Conservation (phyloP, 2,888 invertebrate species). For the Heteropelma amictum region DNA sequence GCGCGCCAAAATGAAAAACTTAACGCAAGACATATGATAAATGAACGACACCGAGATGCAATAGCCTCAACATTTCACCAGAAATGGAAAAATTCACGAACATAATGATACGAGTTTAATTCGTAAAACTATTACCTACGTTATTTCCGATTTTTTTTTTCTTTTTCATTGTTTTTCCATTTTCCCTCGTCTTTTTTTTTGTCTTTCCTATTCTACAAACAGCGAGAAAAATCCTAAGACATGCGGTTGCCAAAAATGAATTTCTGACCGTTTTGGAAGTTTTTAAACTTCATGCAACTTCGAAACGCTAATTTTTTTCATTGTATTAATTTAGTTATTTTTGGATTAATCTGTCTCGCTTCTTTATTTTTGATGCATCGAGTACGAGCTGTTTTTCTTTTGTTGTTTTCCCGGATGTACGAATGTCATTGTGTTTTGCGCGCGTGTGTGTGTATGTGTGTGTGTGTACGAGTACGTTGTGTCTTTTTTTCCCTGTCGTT, state of each 20-base stretch:
- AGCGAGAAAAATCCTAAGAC: constrained; percentile 77
- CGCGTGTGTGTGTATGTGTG: too few relatives aligned
- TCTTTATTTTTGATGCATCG: constrained; percentile 46
- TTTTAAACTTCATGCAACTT: constrained; percentile 61
- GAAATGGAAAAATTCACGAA: constrained; percentile 74
- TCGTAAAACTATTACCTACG: constrained; percentile 76
- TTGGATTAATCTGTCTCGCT: constrained; percentile 19
- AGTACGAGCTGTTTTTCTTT: constrained; percentile 48
- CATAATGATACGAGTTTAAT: constrained; percentile 74
- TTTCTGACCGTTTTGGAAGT: constrained; percentile 55
- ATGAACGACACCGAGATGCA: constrained; percentile 71
- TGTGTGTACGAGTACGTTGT: constrained; percentile 6
- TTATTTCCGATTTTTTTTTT: constrained; percentile 22
- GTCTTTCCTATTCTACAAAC: constrained; percentile 67
- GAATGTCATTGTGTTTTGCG: too few relatives aligned
- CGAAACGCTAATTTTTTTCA: constrained; percentile 56
- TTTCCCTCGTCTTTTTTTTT: constrained; percentile 6
- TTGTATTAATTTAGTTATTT: constrained; percentile 42
- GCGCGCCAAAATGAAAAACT: constrained; percentile 69
- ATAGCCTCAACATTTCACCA: constrained; percentile 77
- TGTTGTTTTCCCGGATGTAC: too few relatives aligned
- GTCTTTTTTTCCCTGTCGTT: not conserved
- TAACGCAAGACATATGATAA: constrained; percentile 68
- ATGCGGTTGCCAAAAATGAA: constrained; percentile 61
- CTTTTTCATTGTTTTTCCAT: constrained; percentile 1